A percentile compares a stretch with the other conserved stretches of the same genome.
Conservation (phyloP, 2,113 vertebrate species). For the Regulus satrapa region DNA sequence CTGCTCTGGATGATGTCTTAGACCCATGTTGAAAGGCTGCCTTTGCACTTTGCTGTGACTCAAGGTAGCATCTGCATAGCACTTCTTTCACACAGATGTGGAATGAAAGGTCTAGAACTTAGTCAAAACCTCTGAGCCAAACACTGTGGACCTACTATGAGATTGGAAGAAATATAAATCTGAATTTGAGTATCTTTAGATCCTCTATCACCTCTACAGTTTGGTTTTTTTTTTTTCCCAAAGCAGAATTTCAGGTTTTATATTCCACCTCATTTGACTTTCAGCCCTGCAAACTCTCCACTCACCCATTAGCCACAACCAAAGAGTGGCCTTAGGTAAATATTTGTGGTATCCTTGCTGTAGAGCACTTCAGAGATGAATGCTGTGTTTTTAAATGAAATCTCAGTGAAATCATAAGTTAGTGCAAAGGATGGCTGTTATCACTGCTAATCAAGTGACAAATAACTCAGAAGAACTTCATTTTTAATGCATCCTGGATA, state of each 20-base stretch:
- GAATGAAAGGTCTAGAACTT: not conserved
- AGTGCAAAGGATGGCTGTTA: not conserved
- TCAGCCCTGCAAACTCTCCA: not conserved
- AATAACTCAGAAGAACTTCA: not conserved
- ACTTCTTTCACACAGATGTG: not conserved
- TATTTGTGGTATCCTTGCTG: not conserved
- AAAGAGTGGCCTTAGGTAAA: not conserved
- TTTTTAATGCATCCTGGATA: not conserved
- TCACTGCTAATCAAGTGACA: not conserved
- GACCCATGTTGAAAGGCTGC: fast-evolving
- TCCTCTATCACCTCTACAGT: not conserved
- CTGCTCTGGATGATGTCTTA: not conserved
- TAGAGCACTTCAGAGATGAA: not conserved
- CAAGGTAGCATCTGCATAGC: not conserved
- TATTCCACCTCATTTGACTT: not conserved
- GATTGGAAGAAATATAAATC: not conserved
- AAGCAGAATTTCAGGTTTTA: not conserved
- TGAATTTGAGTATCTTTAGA: not conserved
- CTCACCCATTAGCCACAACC: not conserved
- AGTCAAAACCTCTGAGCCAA: not conserved
- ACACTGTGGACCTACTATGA: not conserved
- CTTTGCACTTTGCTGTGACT: not conserved
- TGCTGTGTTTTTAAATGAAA: not conserved
- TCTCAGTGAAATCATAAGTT: not conserved
- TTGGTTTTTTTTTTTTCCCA: not conserved